phyloP scores from a whole-genome alignment of 2,888 invertebrate species.

The Cecidostiba fungosa region DNA sequence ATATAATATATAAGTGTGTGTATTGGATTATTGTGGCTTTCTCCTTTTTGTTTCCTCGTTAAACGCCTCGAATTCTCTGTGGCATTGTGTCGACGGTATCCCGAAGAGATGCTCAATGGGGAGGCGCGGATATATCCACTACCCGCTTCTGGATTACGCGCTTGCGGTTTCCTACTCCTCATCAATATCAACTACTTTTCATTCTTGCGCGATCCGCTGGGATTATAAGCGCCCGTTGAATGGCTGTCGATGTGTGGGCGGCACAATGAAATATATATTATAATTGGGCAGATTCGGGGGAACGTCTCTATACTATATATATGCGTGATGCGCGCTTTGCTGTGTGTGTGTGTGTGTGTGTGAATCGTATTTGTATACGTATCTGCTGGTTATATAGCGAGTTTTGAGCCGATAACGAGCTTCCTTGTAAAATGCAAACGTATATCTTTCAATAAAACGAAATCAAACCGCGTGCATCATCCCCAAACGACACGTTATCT shows the following conservation, averaged over 20 bases:
- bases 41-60: conserved; percentile 68
- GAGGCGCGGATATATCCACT: conserved; percentile 37
- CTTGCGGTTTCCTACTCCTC: conserved; percentile 13
- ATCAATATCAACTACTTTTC: conserved; percentile 60
- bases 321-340: too few relatives aligned
- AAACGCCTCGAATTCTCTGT: conserved; percentile 59
- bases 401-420: too few relatives aligned
- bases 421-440: neutral
- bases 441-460: conserved; percentile 33
- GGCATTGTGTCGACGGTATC: conserved; percentile 24
- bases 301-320: neutral
- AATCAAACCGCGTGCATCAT: conserved; percentile 8
- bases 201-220: conserved; percentile 33
- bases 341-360: too few relatives aligned
- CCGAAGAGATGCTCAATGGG: conserved; percentile 13
- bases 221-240: conserved; percentile 15
- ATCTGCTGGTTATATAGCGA: too few relatives aligned
- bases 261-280: conserved; percentile 25
- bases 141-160: conserved; percentile 58
- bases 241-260: conserved; percentile 10
- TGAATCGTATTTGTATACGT: too few relatives aligned
- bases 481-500: conserved; percentile 59
- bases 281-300: neutral
- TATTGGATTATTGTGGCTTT: conserved; percentile 42
- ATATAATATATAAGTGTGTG: neutral